Evolutionary conservation across 2,113 vertebrate genomes (phyloP), one percentile per base, ranked within the genome.

Genomic region (Oncorhynchus gorbuscha): DNA sequence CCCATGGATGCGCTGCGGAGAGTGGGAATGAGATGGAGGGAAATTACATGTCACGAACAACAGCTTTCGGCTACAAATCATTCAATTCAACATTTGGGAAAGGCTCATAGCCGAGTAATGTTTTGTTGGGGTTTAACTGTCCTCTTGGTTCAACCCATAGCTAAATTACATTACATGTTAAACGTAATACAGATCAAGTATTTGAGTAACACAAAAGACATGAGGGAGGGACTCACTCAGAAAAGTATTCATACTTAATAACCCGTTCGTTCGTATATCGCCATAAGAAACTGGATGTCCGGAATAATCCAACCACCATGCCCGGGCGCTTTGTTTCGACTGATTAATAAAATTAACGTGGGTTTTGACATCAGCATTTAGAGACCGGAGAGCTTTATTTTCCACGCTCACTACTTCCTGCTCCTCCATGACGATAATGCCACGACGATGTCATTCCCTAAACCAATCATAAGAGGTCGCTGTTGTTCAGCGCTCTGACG

Each of bases 251-350:
- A 85, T 85, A 16, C 45, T 1, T 3, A 78, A 45, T 24, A 24
- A 5, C 2, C 12, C 9, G 7, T 61, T 71, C 3, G 83, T 78
- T 24, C 20, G 3, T 59, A 85, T 80, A n/a, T 48, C 76, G 7
- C 80, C 83, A 64, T 85, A 85, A 14, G 78, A 83, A 35, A 78
- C 78, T 4, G 83, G 83, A 6, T 49, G n/a, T 6, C 83, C 83
- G 3, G 2, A 7, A 32, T 74, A 83, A 55, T 85, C 14, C 24
- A 85, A 51, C 80, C 83, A 85, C 78, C 69, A 85, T 14, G 70
- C 78, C 39, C 28, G 61, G 2, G 83, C 83, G 9, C 32, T 35
- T 8, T 28, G 11, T 18, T n/a, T 22, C 20, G 75, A 35, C 7
- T 28, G 64, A 12, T 85, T 85, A 16, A 76, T 16, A 48, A 85